Evolutionary conservation across 2,797 vertebrate genomes (phyloP).

Genomic region (Tauraco hartlaubi): DNA sequence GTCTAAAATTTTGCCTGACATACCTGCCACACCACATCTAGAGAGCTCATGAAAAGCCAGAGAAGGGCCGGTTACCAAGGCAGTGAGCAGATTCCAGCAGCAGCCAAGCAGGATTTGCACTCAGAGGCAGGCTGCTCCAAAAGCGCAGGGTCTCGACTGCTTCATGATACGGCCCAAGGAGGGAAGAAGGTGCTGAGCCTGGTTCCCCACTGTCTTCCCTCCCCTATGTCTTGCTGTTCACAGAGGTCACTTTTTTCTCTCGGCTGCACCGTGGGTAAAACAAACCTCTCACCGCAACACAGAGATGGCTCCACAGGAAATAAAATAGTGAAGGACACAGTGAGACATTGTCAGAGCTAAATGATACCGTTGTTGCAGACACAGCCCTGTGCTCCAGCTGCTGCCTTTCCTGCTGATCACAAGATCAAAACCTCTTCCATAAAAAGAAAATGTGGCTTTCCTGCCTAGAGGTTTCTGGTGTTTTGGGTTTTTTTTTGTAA

Average conservation of each 20-base stretch:
- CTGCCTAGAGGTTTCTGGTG: not conserved
- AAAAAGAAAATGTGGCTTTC: not conserved
- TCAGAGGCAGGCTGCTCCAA: not conserved
- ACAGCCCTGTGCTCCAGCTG: fast-evolving
- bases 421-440: not conserved
- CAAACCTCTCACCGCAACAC: not conserved
- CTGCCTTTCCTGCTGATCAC: not conserved
- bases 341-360: not conserved
- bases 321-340: not conserved
- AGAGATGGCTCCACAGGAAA: not conserved
- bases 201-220: not conserved
- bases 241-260: not conserved
- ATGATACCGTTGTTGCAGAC: not conserved
- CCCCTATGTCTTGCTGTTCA: not conserved
- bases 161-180: fast-evolving
- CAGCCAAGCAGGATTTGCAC: not conserved
- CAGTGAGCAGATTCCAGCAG: not conserved
- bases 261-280: not conserved
- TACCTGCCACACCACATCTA: not conserved
- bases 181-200: not conserved
- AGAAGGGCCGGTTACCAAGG: not conserved
- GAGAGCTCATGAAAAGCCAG: not conserved
- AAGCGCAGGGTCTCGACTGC: not conserved
- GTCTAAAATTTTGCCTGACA: not conserved
- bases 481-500: not conserved